phyloP scores from a whole-genome alignment of 2,888 invertebrate species.

The Xanthorhoe designata region DNA sequence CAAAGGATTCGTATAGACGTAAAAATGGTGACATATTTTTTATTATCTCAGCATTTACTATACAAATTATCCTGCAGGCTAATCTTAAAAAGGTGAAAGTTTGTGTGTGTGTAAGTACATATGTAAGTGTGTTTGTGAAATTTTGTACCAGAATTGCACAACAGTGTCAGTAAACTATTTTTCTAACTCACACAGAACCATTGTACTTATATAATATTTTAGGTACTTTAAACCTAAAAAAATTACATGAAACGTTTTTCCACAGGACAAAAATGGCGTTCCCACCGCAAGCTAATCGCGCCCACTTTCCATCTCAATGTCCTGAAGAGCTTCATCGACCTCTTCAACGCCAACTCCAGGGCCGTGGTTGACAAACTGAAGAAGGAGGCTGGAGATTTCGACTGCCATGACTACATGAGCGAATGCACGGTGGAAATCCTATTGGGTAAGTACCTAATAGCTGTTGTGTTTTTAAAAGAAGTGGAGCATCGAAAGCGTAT shows the following conservation, averaged over 20 bases:
- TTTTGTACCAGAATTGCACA: too few relatives aligned
- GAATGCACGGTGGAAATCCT: constrained; percentile 94
- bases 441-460: constrained; percentile 86
- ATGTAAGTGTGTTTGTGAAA: too few relatives aligned
- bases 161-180: too few relatives aligned
- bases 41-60: background rate
- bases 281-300: constrained; percentile 93
- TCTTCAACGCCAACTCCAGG: constrained; percentile 93
- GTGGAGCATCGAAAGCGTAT: too few relatives aligned
- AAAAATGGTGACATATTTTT: background rate
- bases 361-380: constrained; percentile 90
- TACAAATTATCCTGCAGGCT: too few relatives aligned
- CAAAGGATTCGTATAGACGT: background rate
- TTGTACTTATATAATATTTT: too few relatives aligned
- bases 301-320: constrained; percentile 96
- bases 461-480: background rate
- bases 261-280: constrained; percentile 92
- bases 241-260: background rate
- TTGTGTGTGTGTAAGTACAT: too few relatives aligned
- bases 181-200: too few relatives aligned
- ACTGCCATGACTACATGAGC: constrained; percentile 94
- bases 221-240: background rate
- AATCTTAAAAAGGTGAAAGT: too few relatives aligned
- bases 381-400: constrained; percentile 89
- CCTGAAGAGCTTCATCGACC: constrained; percentile 93